A percentile compares a stretch with the other conserved stretches of the same genome.
These are phyloP conservation scores for Rallus limicola DNA, from an alignment of 2,113 vertebrate genomes.

Conservation along the genomic window DNA sequence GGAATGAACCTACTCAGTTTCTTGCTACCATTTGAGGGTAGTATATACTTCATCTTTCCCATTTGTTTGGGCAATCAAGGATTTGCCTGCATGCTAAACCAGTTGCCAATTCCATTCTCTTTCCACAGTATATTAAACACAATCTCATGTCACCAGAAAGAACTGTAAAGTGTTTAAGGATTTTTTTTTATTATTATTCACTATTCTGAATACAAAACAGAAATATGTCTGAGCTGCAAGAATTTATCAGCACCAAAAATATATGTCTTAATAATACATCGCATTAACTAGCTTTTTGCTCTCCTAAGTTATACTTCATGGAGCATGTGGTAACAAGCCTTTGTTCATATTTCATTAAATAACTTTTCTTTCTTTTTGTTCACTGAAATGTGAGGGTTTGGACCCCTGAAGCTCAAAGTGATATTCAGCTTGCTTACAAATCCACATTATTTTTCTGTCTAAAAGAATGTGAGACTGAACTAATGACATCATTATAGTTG, in stretches of 20 bases:
- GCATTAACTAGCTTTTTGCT: not conserved
- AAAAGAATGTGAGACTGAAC: not conserved
- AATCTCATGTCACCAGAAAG: not conserved
- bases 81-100: conserved; percentile 33
- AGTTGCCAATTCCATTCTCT: not conserved
- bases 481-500: not conserved
- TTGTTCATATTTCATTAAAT: not conserved
- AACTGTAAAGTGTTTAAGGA: not conserved
- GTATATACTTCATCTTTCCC: not conserved
- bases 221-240: not conserved
- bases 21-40: conserved; percentile 17
- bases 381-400: not conserved
- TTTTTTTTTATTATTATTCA: not conserved
- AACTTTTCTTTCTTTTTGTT: not conserved
- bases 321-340: not conserved
- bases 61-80: conserved; percentile 23
- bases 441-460: not conserved
- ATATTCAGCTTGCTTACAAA: not conserved
- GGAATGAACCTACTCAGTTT: conserved; percentile 19
- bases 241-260: not conserved
- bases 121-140: not conserved
- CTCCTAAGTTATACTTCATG: not conserved
- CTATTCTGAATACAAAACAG: not conserved
- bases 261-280: not conserved
- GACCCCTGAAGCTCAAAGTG: not conserved